These are phyloP conservation scores for Tinea semifulvella DNA, from an alignment of 2,888 invertebrate species.

Conservation along the genomic window DNA sequence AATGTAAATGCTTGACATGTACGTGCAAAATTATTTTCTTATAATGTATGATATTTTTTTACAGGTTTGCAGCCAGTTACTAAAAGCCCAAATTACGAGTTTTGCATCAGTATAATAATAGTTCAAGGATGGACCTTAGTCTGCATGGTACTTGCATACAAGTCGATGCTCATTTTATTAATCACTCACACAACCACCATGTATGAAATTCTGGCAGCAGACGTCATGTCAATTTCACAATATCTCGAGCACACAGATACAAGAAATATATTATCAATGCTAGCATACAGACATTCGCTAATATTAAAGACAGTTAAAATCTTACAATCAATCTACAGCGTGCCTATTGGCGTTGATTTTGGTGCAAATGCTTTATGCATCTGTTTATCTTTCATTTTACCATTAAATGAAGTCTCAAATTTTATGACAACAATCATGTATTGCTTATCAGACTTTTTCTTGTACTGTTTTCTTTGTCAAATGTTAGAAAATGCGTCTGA, in stretches of 20 bases:
- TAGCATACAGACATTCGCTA: conserved; percentile 16
- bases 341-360: conserved; percentile 46
- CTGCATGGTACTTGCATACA: conserved; percentile 35
- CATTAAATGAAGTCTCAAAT: conserved; percentile 34
- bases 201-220: conserved; percentile 31
- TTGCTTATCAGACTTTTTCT: conserved; percentile 41
- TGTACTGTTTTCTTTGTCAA: conserved; percentile 50
- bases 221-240: neutral
- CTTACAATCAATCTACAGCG: conserved; percentile 37
- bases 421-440: conserved; percentile 40
- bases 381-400: conserved; percentile 38
- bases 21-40: too few species aligned
- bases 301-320: conserved; percentile 31
- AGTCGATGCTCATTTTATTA: conserved; percentile 37
- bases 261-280: neutral
- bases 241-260: neutral
- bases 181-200: conserved; percentile 43
- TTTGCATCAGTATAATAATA: conserved; percentile 32
- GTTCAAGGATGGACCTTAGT: neutral
- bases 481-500: conserved; percentile 41
- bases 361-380: conserved; percentile 42
- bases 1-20: too few species aligned
- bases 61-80: conserved; percentile 40
- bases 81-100: conserved; percentile 32
- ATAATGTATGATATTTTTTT: conserved; percentile 18